Base-by-base conservation (phyloP, 53 echinoderm and acorn worm genomes). In the Holothuria leucospilota region DNA sequence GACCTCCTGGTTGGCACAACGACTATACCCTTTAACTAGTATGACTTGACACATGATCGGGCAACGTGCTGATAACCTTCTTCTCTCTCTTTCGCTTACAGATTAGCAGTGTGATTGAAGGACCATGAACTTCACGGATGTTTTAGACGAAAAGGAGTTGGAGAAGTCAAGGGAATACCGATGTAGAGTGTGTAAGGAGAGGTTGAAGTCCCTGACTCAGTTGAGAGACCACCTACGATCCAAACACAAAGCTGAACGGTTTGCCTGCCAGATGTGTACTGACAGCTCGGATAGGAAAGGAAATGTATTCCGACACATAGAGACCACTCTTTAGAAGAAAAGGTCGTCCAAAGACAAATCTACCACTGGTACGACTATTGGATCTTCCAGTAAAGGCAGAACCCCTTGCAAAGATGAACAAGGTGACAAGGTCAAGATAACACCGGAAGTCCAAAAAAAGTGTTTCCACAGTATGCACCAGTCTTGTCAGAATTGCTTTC, bases 151-250 rank as follows among this genome's bases (percentile, higher is more conserved):
- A 13, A 58, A 23, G 27, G 78, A 78, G 58, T 28, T 78, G 52
- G 25, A 78, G 52, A n/a, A 23, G 24, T 78, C 78, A 8, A 78
- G 25, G 24, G 78, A 78, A 53, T 78, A 78, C n/a, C 1, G 75
- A 16, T 75, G 75, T 18, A 30, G 75, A 6, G 46, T 68, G 0
- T 75, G 75, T 23, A n/a, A 52, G 16, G 20, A 21, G 24, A 82
- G 40, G 10, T 78, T n/a, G 21, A 13, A 52, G 20, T 46, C 78
- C 27, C 25, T 78, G 26, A 51, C 20, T 11, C 14, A 56, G 8
- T 25, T 78, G 11, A 39, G 29, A 29, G 28, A 53, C 7, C 78
- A 75, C 56, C 53, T 78, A 14, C 51, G 46, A 53, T 16, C 75
- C 14, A 39, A 81, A 30, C 82, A 39, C 82, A 8, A 38, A 15